Evolutionary conservation across 2,797 vertebrate species (phyloP).

Genomic region (Gallinago nigripennis): DNA sequence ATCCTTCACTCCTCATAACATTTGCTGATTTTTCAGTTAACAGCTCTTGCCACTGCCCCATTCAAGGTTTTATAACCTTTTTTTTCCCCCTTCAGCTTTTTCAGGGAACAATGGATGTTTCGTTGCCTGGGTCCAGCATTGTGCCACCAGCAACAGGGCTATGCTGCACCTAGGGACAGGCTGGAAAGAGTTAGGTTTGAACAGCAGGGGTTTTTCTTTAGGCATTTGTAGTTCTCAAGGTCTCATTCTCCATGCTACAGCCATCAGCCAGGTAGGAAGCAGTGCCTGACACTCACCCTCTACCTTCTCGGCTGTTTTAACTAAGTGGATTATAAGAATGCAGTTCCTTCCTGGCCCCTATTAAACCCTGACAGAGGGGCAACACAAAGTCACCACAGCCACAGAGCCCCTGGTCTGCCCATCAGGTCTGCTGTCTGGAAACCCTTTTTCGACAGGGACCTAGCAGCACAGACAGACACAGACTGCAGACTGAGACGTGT

Average conservation of each 20-base stretch:
- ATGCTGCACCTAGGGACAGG: background rate
- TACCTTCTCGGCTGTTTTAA: background rate
- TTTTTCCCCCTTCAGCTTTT: background rate
- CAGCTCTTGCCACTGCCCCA: background rate
- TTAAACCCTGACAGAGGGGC: background rate
- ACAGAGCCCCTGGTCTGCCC: rapidly evolving
- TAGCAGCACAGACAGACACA: background rate
- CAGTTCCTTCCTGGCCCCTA: background rate
- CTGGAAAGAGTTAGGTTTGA: background rate
- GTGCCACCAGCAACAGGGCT: background rate
- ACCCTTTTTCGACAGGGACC: background rate
- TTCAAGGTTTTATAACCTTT: background rate
- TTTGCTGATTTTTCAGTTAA: background rate
- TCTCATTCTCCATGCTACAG: background rate
- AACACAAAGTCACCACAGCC: background rate
- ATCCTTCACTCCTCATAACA: background rate
- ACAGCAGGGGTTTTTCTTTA: background rate
- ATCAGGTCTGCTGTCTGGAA: background rate
- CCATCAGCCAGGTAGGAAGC: background rate
- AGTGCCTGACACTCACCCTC: background rate
- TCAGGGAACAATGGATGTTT: background rate
- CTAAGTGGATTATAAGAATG: background rate
- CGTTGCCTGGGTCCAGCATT: rapidly evolving
- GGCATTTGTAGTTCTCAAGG: background rate
- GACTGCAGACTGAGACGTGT: background rate